Evolutionary conservation across 2,797 vertebrate species (phyloP).

Genomic region (Merluccius polli): DNA sequence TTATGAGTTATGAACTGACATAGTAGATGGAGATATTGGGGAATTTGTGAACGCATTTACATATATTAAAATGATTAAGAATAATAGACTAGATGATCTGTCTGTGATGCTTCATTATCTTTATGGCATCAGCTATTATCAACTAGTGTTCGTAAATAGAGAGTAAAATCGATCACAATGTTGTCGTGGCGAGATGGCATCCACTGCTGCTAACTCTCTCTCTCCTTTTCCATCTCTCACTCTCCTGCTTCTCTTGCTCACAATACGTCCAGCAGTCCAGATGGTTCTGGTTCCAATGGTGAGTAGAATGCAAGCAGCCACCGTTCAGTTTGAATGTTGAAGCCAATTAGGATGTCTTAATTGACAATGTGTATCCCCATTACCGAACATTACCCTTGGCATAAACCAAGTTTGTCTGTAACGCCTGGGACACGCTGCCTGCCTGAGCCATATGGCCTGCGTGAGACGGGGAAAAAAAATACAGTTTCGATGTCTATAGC

Average conservation of each 20-base stretch:
- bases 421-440: no score
- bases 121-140: no score
- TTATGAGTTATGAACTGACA: not conserved
- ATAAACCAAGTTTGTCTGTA: not conserved
- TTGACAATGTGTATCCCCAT: not conserved
- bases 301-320: slow-evolving; percentile 25
- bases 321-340: not conserved
- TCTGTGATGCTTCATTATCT: no score
- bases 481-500: no score
- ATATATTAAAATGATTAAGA: no score
- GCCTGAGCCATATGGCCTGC: no score
- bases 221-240: not conserved
- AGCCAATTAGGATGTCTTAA: not conserved
- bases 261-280: slow-evolving; percentile 56
- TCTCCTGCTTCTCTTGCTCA: not conserved
- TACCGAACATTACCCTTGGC: not conserved
- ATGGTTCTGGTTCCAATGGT: slow-evolving; percentile 41
- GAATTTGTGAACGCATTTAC: no score
- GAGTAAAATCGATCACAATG: not conserved
- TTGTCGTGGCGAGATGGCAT: not conserved
- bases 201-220: not conserved
- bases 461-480: no score
- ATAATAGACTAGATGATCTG: no score
- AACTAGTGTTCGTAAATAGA: not conserved
- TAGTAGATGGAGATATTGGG: no score